Percentiles rank a stretch among this genome's conserved stretches.
These are phyloP conservation scores for Ardeotis arabs DNA, from an alignment of 2,113 vertebrate species.

Conservation along the genomic window DNA sequence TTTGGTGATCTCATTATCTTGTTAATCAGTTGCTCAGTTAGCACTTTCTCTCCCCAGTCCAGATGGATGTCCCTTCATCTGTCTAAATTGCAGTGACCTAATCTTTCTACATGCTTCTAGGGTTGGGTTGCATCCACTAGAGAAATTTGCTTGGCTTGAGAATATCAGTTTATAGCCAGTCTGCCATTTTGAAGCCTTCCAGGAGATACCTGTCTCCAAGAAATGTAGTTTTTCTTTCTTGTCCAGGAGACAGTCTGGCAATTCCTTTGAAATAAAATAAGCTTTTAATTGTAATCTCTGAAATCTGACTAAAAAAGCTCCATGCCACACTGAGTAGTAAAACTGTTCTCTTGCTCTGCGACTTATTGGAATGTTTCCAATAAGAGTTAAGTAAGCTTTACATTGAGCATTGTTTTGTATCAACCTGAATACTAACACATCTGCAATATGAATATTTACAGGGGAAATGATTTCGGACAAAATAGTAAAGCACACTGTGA, in stretches of 20 bases:
- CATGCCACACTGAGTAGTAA: neutral
- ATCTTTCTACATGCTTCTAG: neutral
- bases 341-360: neutral
- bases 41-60: neutral
- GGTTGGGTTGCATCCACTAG: neutral
- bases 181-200: neutral
- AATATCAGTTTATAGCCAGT: neutral
- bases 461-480: neutral
- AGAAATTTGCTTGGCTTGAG: neutral
- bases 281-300: neutral
- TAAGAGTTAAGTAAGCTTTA: neutral
- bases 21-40: neutral
- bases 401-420: neutral
- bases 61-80: neutral
- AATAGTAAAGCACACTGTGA: neutral
- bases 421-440: neutral
- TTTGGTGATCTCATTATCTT: neutral
- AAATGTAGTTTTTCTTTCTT: neutral
- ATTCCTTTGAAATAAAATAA: neutral
- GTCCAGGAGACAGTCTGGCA: neutral
- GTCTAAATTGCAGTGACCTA: neutral
- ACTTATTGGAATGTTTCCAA: rapidly evolving
- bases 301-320: neutral
- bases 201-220: neutral
- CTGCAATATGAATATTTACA: neutral